Evolutionary conservation across 37 sponge, comb jelly and placozoan genomes (phyloP).

Genomic region (Halisarca cf. caerulea): DNA sequence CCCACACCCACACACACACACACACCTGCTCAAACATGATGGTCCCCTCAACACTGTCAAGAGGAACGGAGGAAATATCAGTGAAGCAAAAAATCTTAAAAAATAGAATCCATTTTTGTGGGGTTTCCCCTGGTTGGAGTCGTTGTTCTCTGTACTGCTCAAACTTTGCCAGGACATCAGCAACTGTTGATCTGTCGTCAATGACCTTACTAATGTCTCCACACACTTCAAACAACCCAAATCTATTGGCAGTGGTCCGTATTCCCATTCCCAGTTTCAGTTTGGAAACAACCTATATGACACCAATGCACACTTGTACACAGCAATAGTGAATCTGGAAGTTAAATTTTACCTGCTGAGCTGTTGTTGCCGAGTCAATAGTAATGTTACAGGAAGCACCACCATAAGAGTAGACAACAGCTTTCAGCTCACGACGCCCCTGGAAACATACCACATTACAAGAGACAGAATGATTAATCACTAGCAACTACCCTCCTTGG

Average conservation of each 20-base stretch:
- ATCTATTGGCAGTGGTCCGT: constrained; percentile 64
- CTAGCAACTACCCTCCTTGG: no score
- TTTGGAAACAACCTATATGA: constrained; percentile 74
- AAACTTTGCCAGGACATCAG: constrained; percentile 92
- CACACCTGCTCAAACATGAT: constrained; percentile 91
- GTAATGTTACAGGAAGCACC: constrained; percentile 78
- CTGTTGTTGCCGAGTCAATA: constrained; percentile 81
- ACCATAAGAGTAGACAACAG: constrained; percentile 78
- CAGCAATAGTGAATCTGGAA: background rate
- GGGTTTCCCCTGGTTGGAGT: constrained; percentile 20
- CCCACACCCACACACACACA: no score
- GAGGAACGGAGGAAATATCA: constrained; percentile 54
- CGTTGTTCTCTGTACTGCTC: constrained; percentile 62
- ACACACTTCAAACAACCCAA: constrained; percentile 90
- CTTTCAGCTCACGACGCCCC: constrained; percentile 72
- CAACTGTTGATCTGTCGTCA: constrained; percentile 76
- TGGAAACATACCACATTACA: no score
- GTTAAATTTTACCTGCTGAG: constrained; percentile 58
- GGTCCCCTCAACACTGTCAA: constrained; percentile 77
- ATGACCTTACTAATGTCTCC: constrained; percentile 69
- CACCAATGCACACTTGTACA: background rate
- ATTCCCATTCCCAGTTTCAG: constrained; percentile 71
- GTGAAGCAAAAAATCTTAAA: constrained; percentile 87
- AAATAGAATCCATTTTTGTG: constrained; percentile 73
- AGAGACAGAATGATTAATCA: no score